A percentile compares a stretch with the other conserved stretches of the same genome.
These are phyloP conservation scores for Bergia puertoricense DNA, from an alignment of 92 coral and sea anemone genomes.

Conservation along the genomic window DNA sequence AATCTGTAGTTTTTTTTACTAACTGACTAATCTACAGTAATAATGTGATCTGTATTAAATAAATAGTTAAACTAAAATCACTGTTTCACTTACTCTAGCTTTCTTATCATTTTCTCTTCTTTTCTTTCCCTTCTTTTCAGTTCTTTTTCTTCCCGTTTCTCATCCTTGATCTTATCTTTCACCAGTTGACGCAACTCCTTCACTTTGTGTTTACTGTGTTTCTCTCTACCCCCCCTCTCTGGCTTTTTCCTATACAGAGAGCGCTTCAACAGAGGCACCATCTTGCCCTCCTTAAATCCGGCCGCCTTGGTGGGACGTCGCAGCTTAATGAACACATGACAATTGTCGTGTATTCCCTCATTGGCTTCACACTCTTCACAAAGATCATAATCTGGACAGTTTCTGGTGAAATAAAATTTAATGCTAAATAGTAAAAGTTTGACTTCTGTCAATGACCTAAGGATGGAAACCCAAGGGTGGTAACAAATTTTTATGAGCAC, in stretches of 20 bases:
- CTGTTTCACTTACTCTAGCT: slow-evolving; percentile 60
- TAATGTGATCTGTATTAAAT: too few relatives aligned
- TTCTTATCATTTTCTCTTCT: slow-evolving; percentile 52
- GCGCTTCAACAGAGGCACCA: slow-evolving; percentile 83
- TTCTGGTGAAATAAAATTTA: slow-evolving; percentile 46
- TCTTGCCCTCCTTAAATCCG: slow-evolving; percentile 88
- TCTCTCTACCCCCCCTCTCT: slow-evolving; percentile 37
- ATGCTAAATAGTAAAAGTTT: not conserved
- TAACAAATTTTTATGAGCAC: too few relatives aligned
- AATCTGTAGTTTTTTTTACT: not conserved
- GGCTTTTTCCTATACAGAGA: slow-evolving; percentile 57
- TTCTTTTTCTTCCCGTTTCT: slow-evolving; percentile 62
- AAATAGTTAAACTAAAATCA: too few relatives aligned
- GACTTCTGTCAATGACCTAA: too few relatives aligned
- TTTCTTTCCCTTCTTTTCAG: slow-evolving; percentile 59
- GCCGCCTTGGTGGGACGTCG: slow-evolving; percentile 72
- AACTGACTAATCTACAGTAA: not conserved
- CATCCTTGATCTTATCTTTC: slow-evolving; percentile 56
- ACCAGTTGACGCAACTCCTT: slow-evolving; percentile 23
- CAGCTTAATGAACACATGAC: slow-evolving; percentile 85
- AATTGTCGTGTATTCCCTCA: slow-evolving; percentile 63
- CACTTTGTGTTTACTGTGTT: slow-evolving; percentile 21
- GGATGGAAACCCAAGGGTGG: too few relatives aligned
- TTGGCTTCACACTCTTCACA: slow-evolving; percentile 88
- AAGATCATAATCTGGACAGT: slow-evolving; percentile 87